A percentile compares a stretch with the other conserved stretches of the same genome.
These are phyloP conservation scores for Stomorhina lunata DNA, from an alignment of 2,888 invertebrate species.

Conservation along the genomic window DNA sequence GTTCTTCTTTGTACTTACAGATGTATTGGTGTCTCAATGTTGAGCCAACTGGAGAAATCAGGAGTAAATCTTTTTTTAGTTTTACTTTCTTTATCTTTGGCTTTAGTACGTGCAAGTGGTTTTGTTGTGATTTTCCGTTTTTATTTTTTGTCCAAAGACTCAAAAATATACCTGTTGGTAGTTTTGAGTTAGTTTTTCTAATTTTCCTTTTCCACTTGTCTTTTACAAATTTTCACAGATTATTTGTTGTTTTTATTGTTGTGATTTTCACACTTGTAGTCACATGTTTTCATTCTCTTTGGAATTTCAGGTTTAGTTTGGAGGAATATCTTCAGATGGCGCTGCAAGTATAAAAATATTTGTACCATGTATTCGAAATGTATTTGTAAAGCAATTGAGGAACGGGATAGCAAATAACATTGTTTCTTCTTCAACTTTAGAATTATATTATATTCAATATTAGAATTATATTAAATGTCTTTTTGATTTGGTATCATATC, in stretches of 20 bases:
- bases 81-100: conserved; percentile 19
- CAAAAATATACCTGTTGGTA: conserved; percentile 47
- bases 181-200: conserved; percentile 21
- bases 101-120: conserved; percentile 10
- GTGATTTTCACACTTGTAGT: conserved; percentile 55
- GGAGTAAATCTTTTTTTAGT: conserved; percentile 38
- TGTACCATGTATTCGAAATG: not conserved
- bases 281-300: conserved; percentile 1
- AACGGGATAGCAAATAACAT: not conserved
- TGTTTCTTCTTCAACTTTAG: too few species aligned
- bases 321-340: conserved; percentile 19
- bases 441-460: too few species aligned
- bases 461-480: too few species aligned
- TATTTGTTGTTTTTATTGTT: conserved; percentile 39
- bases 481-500: too few species aligned
- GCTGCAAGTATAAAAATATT: not conserved
- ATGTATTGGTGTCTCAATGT: not conserved
- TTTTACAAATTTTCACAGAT: conserved; percentile 29
- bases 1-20: not conserved
- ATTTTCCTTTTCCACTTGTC: conserved; percentile 32
- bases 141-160: conserved; percentile 10
- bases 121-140: conserved; percentile 10
- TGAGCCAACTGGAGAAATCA: conserved; percentile 55
- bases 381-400: too few species aligned
- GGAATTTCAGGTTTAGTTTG: not conserved